Evolutionary conservation across 2,113 vertebrate species (phyloP).

Genomic region (Centropus bengalensis): DNA sequence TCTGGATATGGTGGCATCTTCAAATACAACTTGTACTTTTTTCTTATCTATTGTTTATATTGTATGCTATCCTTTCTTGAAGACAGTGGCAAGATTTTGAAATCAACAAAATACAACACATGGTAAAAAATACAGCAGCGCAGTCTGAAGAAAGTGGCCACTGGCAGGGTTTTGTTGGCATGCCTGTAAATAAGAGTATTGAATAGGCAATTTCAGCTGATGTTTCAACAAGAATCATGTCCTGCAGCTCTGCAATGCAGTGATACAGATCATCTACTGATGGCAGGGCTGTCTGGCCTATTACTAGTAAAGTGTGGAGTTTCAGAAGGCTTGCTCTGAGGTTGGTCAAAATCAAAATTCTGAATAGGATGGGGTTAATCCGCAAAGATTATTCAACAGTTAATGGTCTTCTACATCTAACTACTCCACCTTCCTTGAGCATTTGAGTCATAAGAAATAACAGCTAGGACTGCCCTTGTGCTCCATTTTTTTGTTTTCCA

Average conservation of each 20-base stretch:
- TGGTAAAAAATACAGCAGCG: background rate
- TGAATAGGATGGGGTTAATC: background rate
- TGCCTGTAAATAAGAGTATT: background rate
- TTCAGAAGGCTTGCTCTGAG: background rate
- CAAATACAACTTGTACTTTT: background rate
- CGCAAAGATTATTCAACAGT: background rate
- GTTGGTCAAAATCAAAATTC: background rate
- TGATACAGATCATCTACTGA: background rate
- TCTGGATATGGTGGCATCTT: background rate
- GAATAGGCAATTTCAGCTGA: background rate
- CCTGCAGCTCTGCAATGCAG: background rate
- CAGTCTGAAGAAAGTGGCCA: background rate
- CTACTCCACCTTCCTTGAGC: background rate
- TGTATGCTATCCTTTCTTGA: background rate
- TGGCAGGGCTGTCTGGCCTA: background rate
- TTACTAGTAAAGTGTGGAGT: background rate
- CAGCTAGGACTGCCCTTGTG: background rate
- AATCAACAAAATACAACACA: background rate
- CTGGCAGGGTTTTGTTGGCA: background rate
- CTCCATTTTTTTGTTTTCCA: background rate
- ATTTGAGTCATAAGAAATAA: background rate
- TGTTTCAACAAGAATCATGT: background rate
- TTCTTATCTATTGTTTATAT: background rate
- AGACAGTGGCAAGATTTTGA: background rate
- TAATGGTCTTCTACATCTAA: background rate